Conservation (phyloP, 2,113 vertebrate genomes). For the Eleginops maclovinus region DNA sequence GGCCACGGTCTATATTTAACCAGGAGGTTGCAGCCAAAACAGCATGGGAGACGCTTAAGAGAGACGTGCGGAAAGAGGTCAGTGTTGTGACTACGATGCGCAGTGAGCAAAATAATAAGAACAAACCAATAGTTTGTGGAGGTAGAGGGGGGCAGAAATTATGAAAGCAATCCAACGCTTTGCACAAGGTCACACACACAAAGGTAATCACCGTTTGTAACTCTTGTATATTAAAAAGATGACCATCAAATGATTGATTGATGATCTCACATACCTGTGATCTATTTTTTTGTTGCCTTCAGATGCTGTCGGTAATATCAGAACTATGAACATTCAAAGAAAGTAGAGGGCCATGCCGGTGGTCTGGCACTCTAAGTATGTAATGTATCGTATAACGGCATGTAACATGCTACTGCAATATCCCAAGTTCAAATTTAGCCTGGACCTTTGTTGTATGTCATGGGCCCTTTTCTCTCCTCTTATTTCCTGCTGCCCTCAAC, state of each 20-base stretch:
- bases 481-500: conserved; percentile 23
- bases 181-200: neutral
- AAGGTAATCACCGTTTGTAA: fast-evolving
- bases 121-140: neutral
- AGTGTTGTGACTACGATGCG: conserved; percentile 38
- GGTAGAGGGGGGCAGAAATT: neutral
- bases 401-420: conserved; percentile 34
- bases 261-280: neutral
- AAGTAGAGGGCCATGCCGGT: neutral
- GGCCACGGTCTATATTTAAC: conserved; percentile 79
- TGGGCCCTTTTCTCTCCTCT: conserved; percentile 2
- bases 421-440: conserved; percentile 59
- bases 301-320: neutral
- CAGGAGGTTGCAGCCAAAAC: conserved; percentile 53
- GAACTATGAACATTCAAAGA: neutral
- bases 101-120: conserved; percentile 21
- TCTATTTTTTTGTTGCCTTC: neutral
- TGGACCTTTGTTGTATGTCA: conserved; percentile 58
- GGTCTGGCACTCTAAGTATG: conserved; percentile 11
- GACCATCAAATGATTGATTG: neutral
- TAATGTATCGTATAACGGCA: conserved; percentile 43
- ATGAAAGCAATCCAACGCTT: neutral
- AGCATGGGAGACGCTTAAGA: conserved; percentile 60
- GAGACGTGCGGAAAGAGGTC: conserved; percentile 70
- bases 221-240: neutral